Base-by-base conservation (phyloP, 1,140 invertebrate genomes). In the Dreissena polymorpha region DNA sequence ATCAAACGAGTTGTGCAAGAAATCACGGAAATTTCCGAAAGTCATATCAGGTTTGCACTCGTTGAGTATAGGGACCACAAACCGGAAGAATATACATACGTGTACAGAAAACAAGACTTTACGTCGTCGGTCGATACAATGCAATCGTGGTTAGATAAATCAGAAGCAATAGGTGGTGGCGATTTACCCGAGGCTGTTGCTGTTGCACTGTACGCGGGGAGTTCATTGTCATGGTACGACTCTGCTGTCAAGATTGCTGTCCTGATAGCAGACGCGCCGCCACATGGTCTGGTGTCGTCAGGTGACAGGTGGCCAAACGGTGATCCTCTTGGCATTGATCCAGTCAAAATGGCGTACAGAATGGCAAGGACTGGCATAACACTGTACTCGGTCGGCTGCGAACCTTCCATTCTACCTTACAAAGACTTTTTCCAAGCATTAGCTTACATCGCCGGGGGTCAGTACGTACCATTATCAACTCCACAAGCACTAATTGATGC, bases 131-230 rank as follows among this genome's bases (percentile, higher is more conserved):
- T 89, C 8, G 57, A 50, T 0, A 53, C 69, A n/a, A 90, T 90
- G 89, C 88, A 87, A 83, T 8, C 51, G 3, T 89, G 88, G 87
- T 60, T 89, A 16, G 85, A 89, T 16, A 25, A 63, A 0, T 85
- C 86, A 23, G 57, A 27, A 0, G 89, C 89, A 18, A 29, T 29
- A 12, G 89, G 89, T 50, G 88, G 89, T 51, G 89, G 89, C 0
- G 89, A 90, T 75, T 50, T 55, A 64, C 88, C 89, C 18, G 89
- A 90, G 64, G 87, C 87, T 27, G 87, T 90, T 18, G 89, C 89
- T 18, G 88, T 88, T 67, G 89, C 82, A 25, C 51, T 90, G 0
- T 82, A 88, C 65, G 13, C 60, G 84, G 27, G 86, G 88, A 55
- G 57, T 10, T 85, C 83, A 27, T 53, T 90, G 18, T 50, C 18